Evolutionary conservation across 2,797 vertebrate genomes (phyloP).

Genomic region (Thripadectes ignobilis): DNA sequence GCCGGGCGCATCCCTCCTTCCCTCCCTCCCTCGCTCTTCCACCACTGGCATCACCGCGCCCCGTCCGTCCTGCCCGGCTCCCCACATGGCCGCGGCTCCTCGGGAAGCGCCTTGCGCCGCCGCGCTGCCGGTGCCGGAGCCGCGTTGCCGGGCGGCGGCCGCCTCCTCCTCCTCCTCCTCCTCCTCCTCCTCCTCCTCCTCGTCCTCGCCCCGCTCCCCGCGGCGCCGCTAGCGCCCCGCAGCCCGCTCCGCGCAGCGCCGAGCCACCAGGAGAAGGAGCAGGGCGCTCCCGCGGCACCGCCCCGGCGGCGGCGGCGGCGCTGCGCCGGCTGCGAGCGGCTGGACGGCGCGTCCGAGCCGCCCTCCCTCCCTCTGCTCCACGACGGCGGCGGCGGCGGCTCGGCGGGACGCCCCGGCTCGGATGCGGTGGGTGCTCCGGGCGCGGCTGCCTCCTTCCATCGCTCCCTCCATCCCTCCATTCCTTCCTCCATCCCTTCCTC

Average conservation of each 20-base stretch:
- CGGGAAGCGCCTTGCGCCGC: constrained; percentile 19
- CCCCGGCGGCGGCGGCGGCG: neutral
- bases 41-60: neutral
- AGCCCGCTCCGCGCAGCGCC: neutral
- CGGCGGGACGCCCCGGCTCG: constrained; percentile 8
- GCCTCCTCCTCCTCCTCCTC: neutral
- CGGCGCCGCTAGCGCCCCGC: neutral
- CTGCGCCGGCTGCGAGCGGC: neutral
- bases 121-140: neutral
- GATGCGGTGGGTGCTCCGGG: constrained; percentile 15
- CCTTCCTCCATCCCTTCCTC: too few relatives aligned
- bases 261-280: neutral
- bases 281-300: neutral
- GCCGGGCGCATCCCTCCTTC: neutral
- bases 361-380: neutral
- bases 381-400: constrained; percentile 3
- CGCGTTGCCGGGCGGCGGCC: neutral
- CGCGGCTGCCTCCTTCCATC: too few relatives aligned
- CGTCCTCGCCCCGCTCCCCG: neutral
- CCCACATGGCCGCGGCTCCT: constrained; percentile 69
- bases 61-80: constrained; percentile 12
- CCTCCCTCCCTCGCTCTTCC: neutral
- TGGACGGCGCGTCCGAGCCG: neutral
- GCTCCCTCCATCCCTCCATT: neutral
- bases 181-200: neutral